A percentile compares a stretch with the other conserved stretches of the same genome.
Conservation (phyloP, 1,140 invertebrate genomes). For the Zaprionus gabonicus region DNA sequence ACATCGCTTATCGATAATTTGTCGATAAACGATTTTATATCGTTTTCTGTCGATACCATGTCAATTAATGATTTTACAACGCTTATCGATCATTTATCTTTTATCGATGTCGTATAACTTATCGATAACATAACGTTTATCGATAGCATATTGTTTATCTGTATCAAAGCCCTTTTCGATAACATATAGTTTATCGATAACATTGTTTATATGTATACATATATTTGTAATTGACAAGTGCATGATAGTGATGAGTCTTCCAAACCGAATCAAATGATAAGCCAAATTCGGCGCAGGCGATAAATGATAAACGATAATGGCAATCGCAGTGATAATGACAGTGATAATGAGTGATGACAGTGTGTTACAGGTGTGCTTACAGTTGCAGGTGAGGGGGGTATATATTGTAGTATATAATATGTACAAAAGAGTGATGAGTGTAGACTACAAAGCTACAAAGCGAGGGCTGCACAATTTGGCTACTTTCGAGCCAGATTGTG, state of each 20-base stretch:
- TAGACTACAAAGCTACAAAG: background rate
- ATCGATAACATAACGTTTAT: background rate
- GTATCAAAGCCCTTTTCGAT: slow-evolving; percentile 1
- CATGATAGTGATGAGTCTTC: slow-evolving; percentile 24
- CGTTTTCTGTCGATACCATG: no score
- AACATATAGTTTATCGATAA: background rate
- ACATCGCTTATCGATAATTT: no score
- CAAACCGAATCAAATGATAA: slow-evolving; percentile 35
- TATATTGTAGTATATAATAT: no score
- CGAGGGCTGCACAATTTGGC: slow-evolving; percentile 2
- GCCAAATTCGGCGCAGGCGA: background rate
- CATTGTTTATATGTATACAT: slow-evolving; percentile 17
- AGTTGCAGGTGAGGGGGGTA: background rate
- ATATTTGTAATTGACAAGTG: slow-evolving; percentile 11
- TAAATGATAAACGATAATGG: slow-evolving; percentile 4
- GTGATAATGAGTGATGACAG: slow-evolving; percentile 15
- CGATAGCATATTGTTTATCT: background rate
- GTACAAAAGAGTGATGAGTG: background rate
- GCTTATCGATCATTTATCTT: background rate
- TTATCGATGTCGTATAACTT: background rate
- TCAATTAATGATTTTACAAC: background rate
- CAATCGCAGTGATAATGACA: slow-evolving; percentile 15
- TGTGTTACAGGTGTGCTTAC: slow-evolving; percentile 13
- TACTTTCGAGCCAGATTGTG: slow-evolving; percentile 4
- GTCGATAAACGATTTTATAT: no score